A percentile compares a stretch with the other conserved stretches of the same genome.
Conservation (phyloP, 2,888 invertebrate species). For the Macrophya annulata region DNA sequence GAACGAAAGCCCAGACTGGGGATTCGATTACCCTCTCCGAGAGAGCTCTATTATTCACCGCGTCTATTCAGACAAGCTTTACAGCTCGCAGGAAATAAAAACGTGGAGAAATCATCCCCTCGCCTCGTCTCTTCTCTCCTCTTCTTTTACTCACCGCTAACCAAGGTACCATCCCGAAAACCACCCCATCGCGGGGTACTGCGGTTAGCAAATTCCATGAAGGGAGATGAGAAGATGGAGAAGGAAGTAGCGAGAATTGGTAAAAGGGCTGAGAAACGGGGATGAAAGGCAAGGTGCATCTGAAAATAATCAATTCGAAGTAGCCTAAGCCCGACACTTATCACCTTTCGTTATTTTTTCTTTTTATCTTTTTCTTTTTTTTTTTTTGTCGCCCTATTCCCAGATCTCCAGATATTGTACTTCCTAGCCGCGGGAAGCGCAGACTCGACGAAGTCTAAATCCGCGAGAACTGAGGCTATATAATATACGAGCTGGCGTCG, state of each 20-base stretch:
- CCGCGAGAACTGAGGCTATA: slow-evolving; percentile 38
- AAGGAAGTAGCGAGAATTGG: background rate
- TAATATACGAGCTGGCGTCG: slow-evolving; percentile 44
- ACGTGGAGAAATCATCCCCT: slow-evolving; percentile 42
- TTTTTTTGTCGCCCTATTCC: background rate
- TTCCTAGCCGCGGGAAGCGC: background rate
- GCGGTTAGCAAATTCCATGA: slow-evolving; percentile 42
- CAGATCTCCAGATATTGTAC: background rate
- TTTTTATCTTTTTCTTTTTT: background rate
- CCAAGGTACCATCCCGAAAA: slow-evolving; percentile 34
- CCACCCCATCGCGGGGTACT: slow-evolving; percentile 10
- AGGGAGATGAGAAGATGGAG: slow-evolving; percentile 14
- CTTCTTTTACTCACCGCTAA: slow-evolving; percentile 11
- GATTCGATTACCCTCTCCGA: slow-evolving; percentile 56
- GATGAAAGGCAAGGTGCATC: slow-evolving; percentile 44
- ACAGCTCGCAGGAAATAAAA: slow-evolving; percentile 54
- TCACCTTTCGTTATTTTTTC: slow-evolving; percentile 27
- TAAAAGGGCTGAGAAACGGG: background rate
- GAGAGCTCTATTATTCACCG: slow-evolving; percentile 54
- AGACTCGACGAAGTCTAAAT: slow-evolving; percentile 43
- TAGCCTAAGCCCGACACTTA: slow-evolving; percentile 51
- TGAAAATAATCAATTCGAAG: slow-evolving; percentile 51
- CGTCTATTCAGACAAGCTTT: slow-evolving; percentile 55
- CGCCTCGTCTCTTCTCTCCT: background rate
- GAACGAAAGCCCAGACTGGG: slow-evolving; percentile 30